phyloP scores from a whole-genome alignment of 2,888 invertebrate genomes.

The Doris montereyensis region DNA sequence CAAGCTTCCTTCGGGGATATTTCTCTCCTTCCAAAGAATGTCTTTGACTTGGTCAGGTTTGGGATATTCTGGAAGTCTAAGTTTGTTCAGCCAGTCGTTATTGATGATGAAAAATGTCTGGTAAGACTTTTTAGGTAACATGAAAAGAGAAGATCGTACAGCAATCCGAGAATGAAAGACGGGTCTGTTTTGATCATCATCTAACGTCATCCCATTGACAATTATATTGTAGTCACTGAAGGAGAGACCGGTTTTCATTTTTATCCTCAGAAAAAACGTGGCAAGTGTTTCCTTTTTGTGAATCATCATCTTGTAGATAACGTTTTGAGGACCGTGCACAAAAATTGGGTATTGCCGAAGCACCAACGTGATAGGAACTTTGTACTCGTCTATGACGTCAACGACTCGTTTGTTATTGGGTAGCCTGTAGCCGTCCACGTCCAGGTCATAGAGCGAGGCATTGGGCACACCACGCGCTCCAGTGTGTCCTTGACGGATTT shows the following conservation, averaged over 20 bases:
- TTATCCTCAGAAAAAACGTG: constrained; percentile 56
- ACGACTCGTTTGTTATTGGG: constrained; percentile 50
- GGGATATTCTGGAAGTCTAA: constrained; percentile 53
- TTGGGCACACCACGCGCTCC: constrained; percentile 61
- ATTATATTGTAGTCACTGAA: constrained; percentile 52
- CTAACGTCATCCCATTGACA: constrained; percentile 55
- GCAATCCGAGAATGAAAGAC: constrained; percentile 57
- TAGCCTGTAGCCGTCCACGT: constrained; percentile 50
- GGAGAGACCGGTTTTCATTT: constrained; percentile 58
- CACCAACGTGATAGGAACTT: constrained; percentile 52
- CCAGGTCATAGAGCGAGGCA: constrained; percentile 56
- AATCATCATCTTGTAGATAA: constrained; percentile 60
- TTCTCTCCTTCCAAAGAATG: constrained; percentile 53
- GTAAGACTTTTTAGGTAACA: constrained; percentile 47
- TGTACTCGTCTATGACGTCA: constrained; percentile 54
- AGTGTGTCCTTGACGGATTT: constrained; percentile 55
- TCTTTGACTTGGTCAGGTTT: constrained; percentile 52
- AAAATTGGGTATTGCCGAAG: constrained; percentile 60
- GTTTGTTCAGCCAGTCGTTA: constrained; percentile 54
- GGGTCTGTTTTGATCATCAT: constrained; percentile 46
- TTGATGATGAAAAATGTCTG: constrained; percentile 54
- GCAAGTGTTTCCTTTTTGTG: constrained; percentile 55
- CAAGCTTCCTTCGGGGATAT: constrained; percentile 57
- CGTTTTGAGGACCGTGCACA: constrained; percentile 56
- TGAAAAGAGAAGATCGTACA: constrained; percentile 56